Evolutionary conservation across 2,888 invertebrate species (phyloP).

Genomic region (Camponotus fellah): DNA sequence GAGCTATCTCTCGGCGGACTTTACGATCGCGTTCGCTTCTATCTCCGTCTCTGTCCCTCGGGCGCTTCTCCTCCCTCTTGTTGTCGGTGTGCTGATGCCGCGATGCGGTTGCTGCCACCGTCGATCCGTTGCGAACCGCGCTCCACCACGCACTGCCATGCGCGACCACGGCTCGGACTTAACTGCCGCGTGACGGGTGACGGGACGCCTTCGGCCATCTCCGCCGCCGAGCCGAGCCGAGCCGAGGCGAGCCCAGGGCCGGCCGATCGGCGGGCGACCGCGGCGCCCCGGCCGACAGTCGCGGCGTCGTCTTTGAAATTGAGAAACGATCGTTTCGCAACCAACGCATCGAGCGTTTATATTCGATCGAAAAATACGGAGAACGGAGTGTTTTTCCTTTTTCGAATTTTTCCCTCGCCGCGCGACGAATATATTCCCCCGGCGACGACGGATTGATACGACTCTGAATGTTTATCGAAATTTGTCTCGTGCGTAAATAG

Average conservation of each 20-base stretch:
- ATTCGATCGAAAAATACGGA: neutral
- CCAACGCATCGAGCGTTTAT: neutral
- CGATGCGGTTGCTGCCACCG: constrained; percentile 46
- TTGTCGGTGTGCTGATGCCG: constrained; percentile 39
- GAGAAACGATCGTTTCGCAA: neutral
- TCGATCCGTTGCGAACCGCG: constrained; percentile 65
- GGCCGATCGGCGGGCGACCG: constrained; percentile 56
- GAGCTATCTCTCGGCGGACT: constrained; percentile 35
- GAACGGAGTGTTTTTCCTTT: too few relatives aligned
- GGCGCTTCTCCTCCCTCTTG: neutral
- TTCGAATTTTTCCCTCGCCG: neutral
- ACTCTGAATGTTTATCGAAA: neutral
- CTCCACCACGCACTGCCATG: constrained; percentile 70
- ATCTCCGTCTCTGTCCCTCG: constrained; percentile 21
- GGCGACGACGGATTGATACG: neutral
- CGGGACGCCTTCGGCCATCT: too few relatives aligned
- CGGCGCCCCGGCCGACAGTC: constrained; percentile 50
- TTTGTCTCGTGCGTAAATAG: neutral
- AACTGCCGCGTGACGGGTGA: constrained; percentile 60
- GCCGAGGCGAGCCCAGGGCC: constrained; percentile 66
- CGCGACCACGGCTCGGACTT: constrained; percentile 69
- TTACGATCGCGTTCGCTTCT: constrained; percentile 26
- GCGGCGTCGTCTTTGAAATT: neutral
- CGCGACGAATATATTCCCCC: neutral
- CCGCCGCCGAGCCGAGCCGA: constrained; percentile 23